A percentile compares a stretch with the other conserved stretches of the same genome.
These are phyloP conservation scores for Rhynchophorus ferrugineus DNA, from an alignment of 1,140 invertebrate genomes.

Conservation along the genomic window DNA sequence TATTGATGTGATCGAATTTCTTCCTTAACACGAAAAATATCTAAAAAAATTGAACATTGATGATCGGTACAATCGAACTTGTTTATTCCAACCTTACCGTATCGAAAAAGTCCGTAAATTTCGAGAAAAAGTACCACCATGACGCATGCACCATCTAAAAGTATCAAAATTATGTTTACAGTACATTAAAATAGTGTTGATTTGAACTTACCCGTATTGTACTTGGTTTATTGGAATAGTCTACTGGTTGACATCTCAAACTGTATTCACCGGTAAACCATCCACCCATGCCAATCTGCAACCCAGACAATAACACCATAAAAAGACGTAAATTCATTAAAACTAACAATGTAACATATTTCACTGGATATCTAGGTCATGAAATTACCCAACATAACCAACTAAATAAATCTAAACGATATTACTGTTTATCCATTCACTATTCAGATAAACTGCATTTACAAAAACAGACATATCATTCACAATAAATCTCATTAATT, in stretches of 20 bases:
- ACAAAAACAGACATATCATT: too few species aligned
- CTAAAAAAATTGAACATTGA: conserved; percentile 41
- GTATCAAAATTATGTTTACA: conserved; percentile 6
- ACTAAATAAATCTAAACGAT: too few species aligned
- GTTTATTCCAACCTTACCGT: conserved; percentile 65
- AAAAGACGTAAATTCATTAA: neutral
- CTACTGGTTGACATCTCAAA: conserved; percentile 90
- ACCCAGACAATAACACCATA: conserved; percentile 38
- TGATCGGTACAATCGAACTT: too few species aligned
- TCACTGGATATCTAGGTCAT: too few species aligned
- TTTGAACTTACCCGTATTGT: conserved; percentile 75
- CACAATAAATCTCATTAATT: too few species aligned
- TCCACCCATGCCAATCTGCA: conserved; percentile 75
- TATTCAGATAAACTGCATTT: too few species aligned
- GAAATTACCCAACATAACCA: too few species aligned
- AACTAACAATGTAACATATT: neutral
- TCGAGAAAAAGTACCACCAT: conserved; percentile 97
- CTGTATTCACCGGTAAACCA: conserved; percentile 83
- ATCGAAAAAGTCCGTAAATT: conserved; percentile 92
- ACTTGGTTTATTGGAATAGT: conserved; percentile 82
- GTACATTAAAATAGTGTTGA: neutral
- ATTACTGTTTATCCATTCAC: too few species aligned
- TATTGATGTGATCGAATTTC: conserved; percentile 77
- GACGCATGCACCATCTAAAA: conserved; percentile 61
- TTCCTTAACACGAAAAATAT: conserved; percentile 79